These are phyloP conservation scores for Vanacampus margaritifer DNA, from an alignment of 2,113 vertebrate genomes.

Conservation along the genomic window DNA sequence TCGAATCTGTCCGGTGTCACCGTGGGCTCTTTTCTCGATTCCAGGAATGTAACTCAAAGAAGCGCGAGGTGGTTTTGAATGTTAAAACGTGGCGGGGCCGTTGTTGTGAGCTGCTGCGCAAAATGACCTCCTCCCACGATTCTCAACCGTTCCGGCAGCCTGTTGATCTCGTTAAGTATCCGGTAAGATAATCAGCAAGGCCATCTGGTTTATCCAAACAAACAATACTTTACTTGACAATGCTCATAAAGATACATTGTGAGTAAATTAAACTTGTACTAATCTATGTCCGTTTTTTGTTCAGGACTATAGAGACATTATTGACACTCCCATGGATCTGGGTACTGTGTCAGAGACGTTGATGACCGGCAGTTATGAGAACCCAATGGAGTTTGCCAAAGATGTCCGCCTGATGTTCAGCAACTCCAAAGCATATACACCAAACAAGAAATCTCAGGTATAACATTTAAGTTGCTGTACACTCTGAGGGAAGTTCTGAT, in stretches of 20 bases:
- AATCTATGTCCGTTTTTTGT: slow-evolving; percentile 1
- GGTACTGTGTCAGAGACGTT: slow-evolving; percentile 90
- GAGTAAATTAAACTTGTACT: background rate
- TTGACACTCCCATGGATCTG: slow-evolving; percentile 95
- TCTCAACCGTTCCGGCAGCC: slow-evolving; percentile 90
- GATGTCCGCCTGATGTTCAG: slow-evolving; percentile 94
- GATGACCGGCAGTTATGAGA: slow-evolving; percentile 84
- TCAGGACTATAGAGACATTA: slow-evolving; percentile 90
- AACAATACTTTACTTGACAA: background rate
- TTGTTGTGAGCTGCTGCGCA: slow-evolving; percentile 84
- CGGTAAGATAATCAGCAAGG: slow-evolving; percentile 67
- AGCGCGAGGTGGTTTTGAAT: slow-evolving; percentile 68
- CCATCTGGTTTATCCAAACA: background rate
- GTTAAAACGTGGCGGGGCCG: slow-evolving; percentile 81
- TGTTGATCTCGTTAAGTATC: slow-evolving; percentile 84
- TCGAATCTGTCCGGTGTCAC: background rate
- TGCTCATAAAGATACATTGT: background rate
- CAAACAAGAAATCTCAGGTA: slow-evolving; percentile 97
- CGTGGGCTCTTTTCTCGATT: slow-evolving; percentile 5
- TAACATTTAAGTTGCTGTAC: slow-evolving; percentile 24
- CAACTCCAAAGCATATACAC: slow-evolving; percentile 97
- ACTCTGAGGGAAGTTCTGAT: background rate
- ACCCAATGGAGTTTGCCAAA: slow-evolving; percentile 93
- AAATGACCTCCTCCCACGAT: slow-evolving; percentile 85
- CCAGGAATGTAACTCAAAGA: slow-evolving; percentile 49